phyloP scores from a whole-genome alignment of 2,888 invertebrate genomes.

The Synanthedon vespiformis region DNA sequence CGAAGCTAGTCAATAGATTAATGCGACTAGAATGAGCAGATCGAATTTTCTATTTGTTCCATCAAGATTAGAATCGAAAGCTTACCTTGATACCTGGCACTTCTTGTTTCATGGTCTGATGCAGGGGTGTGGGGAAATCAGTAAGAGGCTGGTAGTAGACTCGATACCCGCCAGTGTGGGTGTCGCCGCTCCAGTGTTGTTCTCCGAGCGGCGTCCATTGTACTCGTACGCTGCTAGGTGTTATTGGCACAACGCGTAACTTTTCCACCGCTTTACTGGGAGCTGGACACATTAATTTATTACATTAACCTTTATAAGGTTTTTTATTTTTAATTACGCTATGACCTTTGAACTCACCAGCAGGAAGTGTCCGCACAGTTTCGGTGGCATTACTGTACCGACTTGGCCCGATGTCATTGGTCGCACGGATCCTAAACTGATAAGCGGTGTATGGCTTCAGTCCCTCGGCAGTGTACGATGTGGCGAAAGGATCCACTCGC shows the following conservation, averaged over 20 bases:
- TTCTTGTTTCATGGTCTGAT: constrained; percentile 86
- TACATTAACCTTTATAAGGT: too few species aligned
- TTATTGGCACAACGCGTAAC: constrained; percentile 91
- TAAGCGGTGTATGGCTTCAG: constrained; percentile 91
- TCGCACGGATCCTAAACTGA: constrained; percentile 93
- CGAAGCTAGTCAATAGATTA: too few species aligned
- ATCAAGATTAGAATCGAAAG: too few species aligned
- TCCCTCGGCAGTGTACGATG: constrained; percentile 86
- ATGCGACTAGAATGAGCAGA: too few species aligned
- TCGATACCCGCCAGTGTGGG: constrained; percentile 87
- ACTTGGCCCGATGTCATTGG: constrained; percentile 96
- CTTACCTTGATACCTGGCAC: constrained; percentile 82
- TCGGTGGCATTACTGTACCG: constrained; percentile 91
- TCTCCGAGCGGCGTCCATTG: constrained; percentile 88
- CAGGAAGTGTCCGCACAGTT: constrained; percentile 87
- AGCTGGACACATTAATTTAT: constrained; percentile 54
- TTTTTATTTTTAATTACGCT: too few species aligned
- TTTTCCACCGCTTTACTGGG: constrained; percentile 86
- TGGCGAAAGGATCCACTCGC: constrained; percentile 87
- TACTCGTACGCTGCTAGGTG: constrained; percentile 93
- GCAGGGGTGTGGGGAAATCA: constrained; percentile 87
- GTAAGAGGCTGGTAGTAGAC: constrained; percentile 90
- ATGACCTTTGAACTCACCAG: constrained; percentile 61
- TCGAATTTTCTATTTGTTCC: constrained; percentile 3
- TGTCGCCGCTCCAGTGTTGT: constrained; percentile 89